phyloP scores from a whole-genome alignment of 2,797 vertebrate species.

The Schizothorax lantsangensis region DNA sequence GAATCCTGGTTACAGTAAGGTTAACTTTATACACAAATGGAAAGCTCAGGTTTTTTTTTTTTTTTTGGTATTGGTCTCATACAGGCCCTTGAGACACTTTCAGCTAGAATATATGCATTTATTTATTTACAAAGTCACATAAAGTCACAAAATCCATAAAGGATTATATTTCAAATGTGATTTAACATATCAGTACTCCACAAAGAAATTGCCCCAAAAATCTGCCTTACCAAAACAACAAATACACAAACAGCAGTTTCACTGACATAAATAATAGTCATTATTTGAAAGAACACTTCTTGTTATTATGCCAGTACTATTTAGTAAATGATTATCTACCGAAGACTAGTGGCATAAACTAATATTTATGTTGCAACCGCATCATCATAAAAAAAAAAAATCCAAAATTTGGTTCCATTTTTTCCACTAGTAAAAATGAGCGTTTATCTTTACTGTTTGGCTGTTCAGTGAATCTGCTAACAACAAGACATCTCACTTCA shows the following conservation, averaged over 20 bases:
- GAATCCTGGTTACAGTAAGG: conserved; percentile 30
- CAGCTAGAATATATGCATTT: conserved; percentile 64
- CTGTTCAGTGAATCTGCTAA: conserved; percentile 6
- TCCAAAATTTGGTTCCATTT: conserved; percentile 33
- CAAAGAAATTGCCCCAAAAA: conserved; percentile 53
- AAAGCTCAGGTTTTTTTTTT: neutral
- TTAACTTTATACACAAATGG: neutral
- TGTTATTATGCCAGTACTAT: conserved; percentile 28
- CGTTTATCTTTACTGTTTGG: neutral
- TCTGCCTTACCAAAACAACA: conserved; percentile 39
- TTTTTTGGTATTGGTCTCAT: neutral
- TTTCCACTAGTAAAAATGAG: neutral
- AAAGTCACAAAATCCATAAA: conserved; percentile 3
- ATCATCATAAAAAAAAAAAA: conserved; percentile 26
- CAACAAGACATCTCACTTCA: neutral
- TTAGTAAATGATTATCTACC: conserved; percentile 26
- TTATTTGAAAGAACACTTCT: conserved; percentile 39
- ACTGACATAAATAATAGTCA: conserved; percentile 58
- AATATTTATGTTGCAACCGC: conserved; percentile 46
- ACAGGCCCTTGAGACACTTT: conserved; percentile 23
- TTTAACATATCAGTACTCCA: conserved; percentile 54
- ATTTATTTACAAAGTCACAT: conserved; percentile 74
- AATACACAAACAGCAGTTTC: conserved; percentile 38
- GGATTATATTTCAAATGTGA: conserved; percentile 50
- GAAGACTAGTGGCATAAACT: conserved; percentile 38